Base-by-base conservation (phyloP, 2,888 invertebrate species). In the Macrophya alboannulata region DNA sequence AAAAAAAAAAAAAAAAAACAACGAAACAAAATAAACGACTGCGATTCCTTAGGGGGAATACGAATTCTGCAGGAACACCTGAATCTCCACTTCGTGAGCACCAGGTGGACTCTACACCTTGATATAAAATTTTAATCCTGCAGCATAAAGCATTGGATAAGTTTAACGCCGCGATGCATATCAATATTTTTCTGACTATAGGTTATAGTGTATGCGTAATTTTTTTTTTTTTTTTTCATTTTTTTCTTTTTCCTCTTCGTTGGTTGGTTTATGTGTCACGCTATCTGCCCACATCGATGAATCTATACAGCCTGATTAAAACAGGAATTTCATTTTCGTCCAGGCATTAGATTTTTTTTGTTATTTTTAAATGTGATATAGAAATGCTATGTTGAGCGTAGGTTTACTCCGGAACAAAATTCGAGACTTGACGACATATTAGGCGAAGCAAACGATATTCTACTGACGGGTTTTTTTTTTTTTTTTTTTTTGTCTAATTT, bases 321-420 rank as follows among this genome's bases (percentile, higher is more conserved):
- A 55, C 25, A 59, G 48, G 45, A 25, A 76, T 51, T 76, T 43
- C 45, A 40, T 74, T 68, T 72, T 15, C 55, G n/a, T 45, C 72
- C 68, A 45, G 84, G 72, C 12, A 43, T 88, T 86, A 84, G 86
- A 86, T 84, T 84, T 85, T 85, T 86, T 85, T 85, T 86, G 88
- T 88, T 90, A 90, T 89, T 89, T 89, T 88, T 88, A 89, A 86
- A 86, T 87, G 77, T 88, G 89, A 89, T 87, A 59, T 87, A 59
- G 59, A 59, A 62, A 17, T 21, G 40, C 40, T 21, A 81, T 62
- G 81, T 15, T 31, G 6, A 62, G 59, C 25, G 81, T 59, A 81
- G 77, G 77, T 87, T 84, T 59, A 21, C 21, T 55, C 12, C 82
- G 40, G 31, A 31, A 51, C 25, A 84, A 55, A 51, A 51, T 84